Conservation (phyloP, 2,888 invertebrate genomes). For the Sericinus montela region DNA sequence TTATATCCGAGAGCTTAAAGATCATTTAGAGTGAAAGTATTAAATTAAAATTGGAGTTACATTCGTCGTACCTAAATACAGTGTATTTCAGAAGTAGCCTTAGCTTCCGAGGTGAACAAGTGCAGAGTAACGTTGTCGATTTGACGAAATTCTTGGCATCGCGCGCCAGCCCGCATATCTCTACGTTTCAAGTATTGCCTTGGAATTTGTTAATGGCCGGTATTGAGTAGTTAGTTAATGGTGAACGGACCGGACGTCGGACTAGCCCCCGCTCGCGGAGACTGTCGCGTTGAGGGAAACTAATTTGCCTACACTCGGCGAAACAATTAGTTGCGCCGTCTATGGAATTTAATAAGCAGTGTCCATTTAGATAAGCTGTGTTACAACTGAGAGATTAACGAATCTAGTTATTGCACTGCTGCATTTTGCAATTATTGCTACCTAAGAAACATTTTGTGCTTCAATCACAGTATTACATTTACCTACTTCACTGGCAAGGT, state of each 20-base stretch:
- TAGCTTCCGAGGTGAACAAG: conserved; percentile 62
- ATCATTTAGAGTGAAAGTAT: not conserved
- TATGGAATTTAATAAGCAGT: conserved; percentile 11
- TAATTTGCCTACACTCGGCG: conserved; percentile 14
- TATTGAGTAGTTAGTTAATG: conserved; percentile 23
- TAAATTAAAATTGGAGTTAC: conserved; percentile 14
- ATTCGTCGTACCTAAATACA: conserved; percentile 1
- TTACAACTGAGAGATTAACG: not conserved
- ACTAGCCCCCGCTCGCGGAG: not conserved
- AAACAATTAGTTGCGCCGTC: conserved; percentile 13
- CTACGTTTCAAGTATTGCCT: conserved; percentile 35
- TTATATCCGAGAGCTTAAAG: not conserved
- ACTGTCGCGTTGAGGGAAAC: conserved; percentile 5
- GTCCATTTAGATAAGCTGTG: not conserved
- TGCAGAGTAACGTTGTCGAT: conserved; percentile 54
- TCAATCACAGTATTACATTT: too few species aligned
- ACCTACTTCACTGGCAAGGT: too few species aligned
- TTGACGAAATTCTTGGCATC: conserved; percentile 68
- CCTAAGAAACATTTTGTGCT: not conserved
- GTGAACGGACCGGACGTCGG: conserved; percentile 23
- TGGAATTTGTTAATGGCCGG: conserved; percentile 35
- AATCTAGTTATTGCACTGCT: not conserved
- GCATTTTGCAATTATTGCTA: not conserved
- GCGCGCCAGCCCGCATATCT: conserved; percentile 53
- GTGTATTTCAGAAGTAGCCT: conserved; percentile 48